Evolutionary conservation across 2,888 invertebrate genomes (phyloP).

Genomic region (Nyleta sp.): DNA sequence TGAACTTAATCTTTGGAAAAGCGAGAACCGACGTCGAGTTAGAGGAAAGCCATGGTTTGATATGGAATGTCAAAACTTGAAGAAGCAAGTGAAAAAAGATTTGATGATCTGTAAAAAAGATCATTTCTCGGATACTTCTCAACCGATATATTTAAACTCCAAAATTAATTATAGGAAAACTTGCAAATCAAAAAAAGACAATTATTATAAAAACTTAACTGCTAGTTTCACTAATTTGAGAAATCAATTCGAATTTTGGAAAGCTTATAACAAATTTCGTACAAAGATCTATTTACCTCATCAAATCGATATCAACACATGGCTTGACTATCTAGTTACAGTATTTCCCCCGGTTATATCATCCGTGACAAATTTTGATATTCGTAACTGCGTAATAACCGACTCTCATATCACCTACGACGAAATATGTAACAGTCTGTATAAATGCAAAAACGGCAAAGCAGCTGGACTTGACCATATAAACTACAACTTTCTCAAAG

Average conservation of each 20-base stretch:
- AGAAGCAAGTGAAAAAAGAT: neutral
- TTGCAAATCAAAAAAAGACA: neutral
- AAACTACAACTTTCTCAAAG: neutral
- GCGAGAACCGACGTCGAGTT: neutral
- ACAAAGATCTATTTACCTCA: neutral
- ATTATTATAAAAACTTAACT: neutral
- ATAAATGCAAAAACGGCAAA: neutral
- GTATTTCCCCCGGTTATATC: neutral
- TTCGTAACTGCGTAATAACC: too few species aligned
- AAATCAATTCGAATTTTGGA: neutral
- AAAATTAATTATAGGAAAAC: too few species aligned
- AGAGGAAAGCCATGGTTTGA: neutral
- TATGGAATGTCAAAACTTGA: neutral
- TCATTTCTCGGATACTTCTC: neutral
- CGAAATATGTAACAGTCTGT: neutral
- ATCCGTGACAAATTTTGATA: too few species aligned
- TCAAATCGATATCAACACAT: neutral
- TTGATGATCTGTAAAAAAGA: neutral
- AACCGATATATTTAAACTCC: too few species aligned
- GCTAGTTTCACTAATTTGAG: neutral
- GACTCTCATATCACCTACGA: neutral
- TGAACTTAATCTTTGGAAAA: too few species aligned
- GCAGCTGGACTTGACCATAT: neutral
- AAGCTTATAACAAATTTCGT: neutral
- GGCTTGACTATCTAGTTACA: neutral